Evolutionary conservation across 2,888 invertebrate species (phyloP).

Genomic region (Drosophila neonasuta): DNA sequence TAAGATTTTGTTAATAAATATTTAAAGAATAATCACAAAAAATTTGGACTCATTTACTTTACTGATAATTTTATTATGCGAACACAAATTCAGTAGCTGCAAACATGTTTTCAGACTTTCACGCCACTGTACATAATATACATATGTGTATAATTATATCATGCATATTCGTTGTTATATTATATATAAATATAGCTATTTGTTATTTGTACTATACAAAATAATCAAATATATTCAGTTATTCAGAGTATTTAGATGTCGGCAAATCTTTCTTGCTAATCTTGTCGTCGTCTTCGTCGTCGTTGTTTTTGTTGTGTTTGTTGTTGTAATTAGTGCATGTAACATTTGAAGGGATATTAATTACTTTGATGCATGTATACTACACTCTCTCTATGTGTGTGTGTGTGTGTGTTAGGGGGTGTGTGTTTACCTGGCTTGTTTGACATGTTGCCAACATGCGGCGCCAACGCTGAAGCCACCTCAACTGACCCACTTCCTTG

Average conservation of each 20-base stretch:
- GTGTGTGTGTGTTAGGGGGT: conserved; percentile 16
- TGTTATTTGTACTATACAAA: too few species aligned
- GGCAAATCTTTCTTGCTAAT: background rate
- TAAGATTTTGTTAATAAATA: too few species aligned
- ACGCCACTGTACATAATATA: too few species aligned
- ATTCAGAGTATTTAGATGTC: background rate
- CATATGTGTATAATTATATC: too few species aligned
- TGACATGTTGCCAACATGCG: conserved; percentile 57
- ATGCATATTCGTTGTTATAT: too few species aligned
- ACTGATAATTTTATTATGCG: too few species aligned
- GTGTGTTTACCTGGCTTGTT: conserved; percentile 50
- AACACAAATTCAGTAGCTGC: too few species aligned
- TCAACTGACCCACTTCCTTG: conserved; percentile 63
- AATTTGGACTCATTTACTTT: too few species aligned
- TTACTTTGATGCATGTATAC: conserved; percentile 68
- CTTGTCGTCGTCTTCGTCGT: background rate
- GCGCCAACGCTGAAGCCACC: conserved; percentile 37
- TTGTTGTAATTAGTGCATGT: conserved; percentile 74
- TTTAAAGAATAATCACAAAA: too few species aligned
- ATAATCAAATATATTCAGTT: too few species aligned
- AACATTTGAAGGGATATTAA: conserved; percentile 75
- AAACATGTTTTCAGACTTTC: too few species aligned
- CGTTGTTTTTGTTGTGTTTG: conserved; percentile 39
- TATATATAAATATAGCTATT: too few species aligned
- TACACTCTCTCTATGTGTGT: conserved; percentile 15